Evolutionary conservation across 2,888 invertebrate species (phyloP).

Genomic region (Aricia artaxerxes): DNA sequence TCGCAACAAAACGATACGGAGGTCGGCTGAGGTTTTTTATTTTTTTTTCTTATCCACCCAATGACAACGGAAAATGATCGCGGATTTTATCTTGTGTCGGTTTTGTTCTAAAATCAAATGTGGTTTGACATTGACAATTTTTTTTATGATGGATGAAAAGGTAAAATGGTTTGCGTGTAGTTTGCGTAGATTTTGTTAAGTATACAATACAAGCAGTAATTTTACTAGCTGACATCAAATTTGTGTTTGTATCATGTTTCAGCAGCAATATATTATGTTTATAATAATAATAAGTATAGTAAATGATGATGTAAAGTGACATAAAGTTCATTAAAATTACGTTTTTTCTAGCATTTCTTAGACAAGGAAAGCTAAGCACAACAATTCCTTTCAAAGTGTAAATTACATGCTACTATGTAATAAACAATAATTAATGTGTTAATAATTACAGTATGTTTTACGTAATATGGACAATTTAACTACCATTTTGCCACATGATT

Average conservation of each 20-base stretch:
- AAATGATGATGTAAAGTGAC: too few species aligned
- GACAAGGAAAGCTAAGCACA: background rate
- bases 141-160: background rate
- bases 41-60: constrained; percentile 57
- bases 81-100: constrained; percentile 10
- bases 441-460: background rate
- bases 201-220: background rate
- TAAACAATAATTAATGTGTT: background rate
- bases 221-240: background rate
- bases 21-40: constrained; percentile 65
- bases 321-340: too few species aligned
- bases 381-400: background rate
- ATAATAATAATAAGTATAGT: too few species aligned
- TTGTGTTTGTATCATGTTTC: too few species aligned
- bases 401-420: background rate
- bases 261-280: too few species aligned
- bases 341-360: too few species aligned
- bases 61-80: constrained; percentile 39
- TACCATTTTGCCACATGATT: constrained; percentile 59
- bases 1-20: constrained; percentile 74
- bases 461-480: constrained; percentile 41
- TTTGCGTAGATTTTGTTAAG: background rate
- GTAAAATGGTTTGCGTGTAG: background rate
- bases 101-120: constrained; percentile 21
- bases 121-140: background rate